phyloP scores from a whole-genome alignment of 2,113 vertebrate species.

The Eulemur rufifrons region DNA sequence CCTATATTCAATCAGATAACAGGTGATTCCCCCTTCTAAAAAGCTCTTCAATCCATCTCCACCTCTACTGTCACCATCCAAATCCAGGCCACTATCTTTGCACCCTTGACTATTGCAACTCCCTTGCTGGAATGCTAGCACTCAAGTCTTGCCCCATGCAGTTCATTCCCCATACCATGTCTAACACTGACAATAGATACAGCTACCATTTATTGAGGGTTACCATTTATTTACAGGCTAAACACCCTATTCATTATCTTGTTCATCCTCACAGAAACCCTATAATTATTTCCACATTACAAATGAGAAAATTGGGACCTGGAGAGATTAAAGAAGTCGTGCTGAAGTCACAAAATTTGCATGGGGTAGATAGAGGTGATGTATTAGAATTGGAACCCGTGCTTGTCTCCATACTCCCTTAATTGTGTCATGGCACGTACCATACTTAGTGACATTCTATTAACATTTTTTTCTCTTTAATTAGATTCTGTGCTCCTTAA shows the following conservation, averaged over 20 bases:
- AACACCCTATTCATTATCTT: background rate
- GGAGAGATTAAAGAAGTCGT: background rate
- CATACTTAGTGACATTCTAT: background rate
- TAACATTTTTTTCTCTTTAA: background rate
- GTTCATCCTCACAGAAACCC: background rate
- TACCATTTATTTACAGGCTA: background rate
- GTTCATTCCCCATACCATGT: background rate
- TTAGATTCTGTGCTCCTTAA: background rate
- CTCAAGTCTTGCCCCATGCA: background rate
- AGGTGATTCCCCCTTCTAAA: background rate
- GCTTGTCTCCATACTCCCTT: background rate
- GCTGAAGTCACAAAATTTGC: background rate
- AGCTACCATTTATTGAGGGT: background rate
- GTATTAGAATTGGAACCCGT: background rate
- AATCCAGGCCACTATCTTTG: background rate
- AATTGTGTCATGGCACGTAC: background rate
- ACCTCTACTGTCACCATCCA: background rate
- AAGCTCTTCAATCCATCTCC: background rate
- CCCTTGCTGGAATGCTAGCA: background rate
- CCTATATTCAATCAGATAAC: background rate
- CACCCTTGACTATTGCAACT: background rate
- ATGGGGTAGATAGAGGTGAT: background rate
- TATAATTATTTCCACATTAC: background rate
- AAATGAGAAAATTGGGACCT: background rate
- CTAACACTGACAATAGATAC: background rate